Base-by-base conservation (phyloP, 2,888 invertebrate species). In the Tachystola acroxantha region DNA sequence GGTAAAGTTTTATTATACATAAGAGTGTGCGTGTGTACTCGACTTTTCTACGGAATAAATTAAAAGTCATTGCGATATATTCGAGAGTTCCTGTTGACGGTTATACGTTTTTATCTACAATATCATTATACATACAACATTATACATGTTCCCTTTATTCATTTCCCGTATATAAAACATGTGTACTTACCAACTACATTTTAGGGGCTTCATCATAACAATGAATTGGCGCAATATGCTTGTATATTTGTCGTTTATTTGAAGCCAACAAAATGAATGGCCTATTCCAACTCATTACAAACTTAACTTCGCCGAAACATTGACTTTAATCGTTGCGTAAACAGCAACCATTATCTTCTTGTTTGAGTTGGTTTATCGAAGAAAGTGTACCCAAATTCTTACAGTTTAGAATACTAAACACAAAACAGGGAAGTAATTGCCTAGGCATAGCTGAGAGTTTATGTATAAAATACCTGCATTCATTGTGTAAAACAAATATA, bases 221-320 rank as follows among this genome's bases (percentile, higher is more conserved):
- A 34, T 39, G 37, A 28, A 35, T 43, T 37, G 11, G 32, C 24
- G n/a, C 2, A 2, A 24, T 24, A n/a, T 9, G 7, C 22, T 9
- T 6, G 24, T 22, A 22, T 22, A 22, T 9, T 7, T 29, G 14
- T 28, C 33, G 9, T 34, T 34, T 38, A 34, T 31, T 27, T 26
- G 28, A 34, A 39, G 27, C 35, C 35, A 39, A 39, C 34, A 35
- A 35, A 35, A 39, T 39, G 32, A 39, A 39, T 39, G 34, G 39
- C 36, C 43, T 35, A 43, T 45, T 45, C 36, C 34, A 48, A 44
- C 43, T 45, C 43, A 45, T 45, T 45, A 42, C 37, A 39, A 48
- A 45, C 43, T 44, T 35, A 36, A 40, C 32, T 42, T 39, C 14
- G 37, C 20, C 32, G 34, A 40, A 45, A 45, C 39, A 43, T 43